Evolutionary conservation across 2,797 vertebrate genomes (phyloP).

Genomic region (Eidolon dupreanum): DNA sequence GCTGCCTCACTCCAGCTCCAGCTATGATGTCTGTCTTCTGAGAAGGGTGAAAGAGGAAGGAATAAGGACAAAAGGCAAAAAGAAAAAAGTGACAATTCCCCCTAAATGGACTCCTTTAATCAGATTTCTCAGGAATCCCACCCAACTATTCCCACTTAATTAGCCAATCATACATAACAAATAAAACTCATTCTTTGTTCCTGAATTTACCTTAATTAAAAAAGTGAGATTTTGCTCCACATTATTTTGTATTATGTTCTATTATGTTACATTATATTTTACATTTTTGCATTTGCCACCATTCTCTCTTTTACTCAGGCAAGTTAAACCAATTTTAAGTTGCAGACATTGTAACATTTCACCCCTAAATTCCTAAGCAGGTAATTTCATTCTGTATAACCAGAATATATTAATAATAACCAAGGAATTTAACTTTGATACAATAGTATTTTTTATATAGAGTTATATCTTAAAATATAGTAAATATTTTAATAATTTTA

Average conservation of each 20-base stretch:
- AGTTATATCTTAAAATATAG: constrained; percentile 1
- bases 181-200: neutral
- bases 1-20: neutral
- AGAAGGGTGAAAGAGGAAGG: neutral
- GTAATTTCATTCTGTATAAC: neutral
- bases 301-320: neutral
- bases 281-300: neutral
- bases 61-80: neutral
- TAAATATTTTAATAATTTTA: neutral
- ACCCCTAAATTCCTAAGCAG: neutral
- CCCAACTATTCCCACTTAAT: neutral
- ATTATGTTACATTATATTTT: neutral
- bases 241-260: neutral
- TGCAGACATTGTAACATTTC: neutral
- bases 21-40: neutral
- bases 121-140: neutral
- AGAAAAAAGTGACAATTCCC: neutral
- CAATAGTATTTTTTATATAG: neutral
- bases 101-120: neutral
- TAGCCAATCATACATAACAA: neutral
- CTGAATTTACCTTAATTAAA: neutral
- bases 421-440: neutral
- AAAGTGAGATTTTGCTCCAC: neutral
- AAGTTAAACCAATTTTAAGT: neutral
- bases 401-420: neutral